Base-by-base conservation (phyloP, 2,888 invertebrate species). In the Drosophila melanocephala region DNA sequence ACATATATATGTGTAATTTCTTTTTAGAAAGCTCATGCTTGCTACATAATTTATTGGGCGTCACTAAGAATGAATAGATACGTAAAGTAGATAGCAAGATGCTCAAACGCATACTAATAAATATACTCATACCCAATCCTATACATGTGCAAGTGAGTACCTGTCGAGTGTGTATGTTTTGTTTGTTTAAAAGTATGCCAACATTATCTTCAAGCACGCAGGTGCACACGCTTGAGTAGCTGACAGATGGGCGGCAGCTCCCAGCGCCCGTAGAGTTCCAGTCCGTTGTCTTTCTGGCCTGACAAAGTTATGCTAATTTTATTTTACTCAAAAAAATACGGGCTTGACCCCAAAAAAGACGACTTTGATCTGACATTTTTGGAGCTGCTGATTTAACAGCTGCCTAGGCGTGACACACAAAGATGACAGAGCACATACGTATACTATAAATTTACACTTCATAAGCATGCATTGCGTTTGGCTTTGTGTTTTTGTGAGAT, bases 11-110 rank as follows among this genome's bases (percentile, higher is more conserved):
- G 47, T 66, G 53, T 64, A 62, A 59, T 62, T 72, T 59, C 59
- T 83, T 81, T 83, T 87, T 88, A 90, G 87, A 88, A 88, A 88
- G 87, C 87, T 86, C 69, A 71, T 79, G 70, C 72, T 73, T 66
- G 75, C 72, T 77, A 79, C 84, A 89, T 86, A 86, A 82, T 88
- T 90, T 90, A 88, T 88, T 90, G 87, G 84, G 90, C 87, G 87
- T 79, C 88, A 82, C 86, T 73, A 70, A 88, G 89, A 86, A 86
- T 87, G 89, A 83, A 77, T 58, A 77, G 76, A 79, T 70, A 71
- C 58, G 71, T 71, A 76, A 58, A 65, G 70, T 39, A 75, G 66
- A 69, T 66, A 69, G 60, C 76, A 67, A 51, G 58, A 62, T 75
- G 65, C 57, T 55, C 51, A 55, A 42, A 35, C 19, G 37, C 64